A percentile compares a stretch with the other conserved stretches of the same genome.
Evolutionary conservation across 2,797 vertebrate genomes (phyloP).

Genomic region (Eurystomus glaucurus): DNA sequence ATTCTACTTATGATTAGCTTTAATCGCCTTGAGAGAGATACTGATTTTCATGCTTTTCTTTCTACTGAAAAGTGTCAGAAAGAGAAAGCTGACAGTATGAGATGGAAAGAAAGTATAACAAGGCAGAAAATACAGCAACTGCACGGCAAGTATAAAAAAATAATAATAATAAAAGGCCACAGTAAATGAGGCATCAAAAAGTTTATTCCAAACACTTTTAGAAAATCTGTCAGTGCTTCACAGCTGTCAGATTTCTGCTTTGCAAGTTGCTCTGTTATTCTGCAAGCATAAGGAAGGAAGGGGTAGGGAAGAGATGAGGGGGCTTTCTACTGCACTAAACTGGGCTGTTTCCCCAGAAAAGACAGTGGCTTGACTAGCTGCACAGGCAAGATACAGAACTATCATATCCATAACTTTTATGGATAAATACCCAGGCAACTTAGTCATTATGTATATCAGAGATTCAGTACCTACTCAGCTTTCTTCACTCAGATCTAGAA

Average conservation of each 20-base stretch:
- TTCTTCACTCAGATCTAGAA: not conserved
- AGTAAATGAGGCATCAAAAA: slow-evolving; percentile 57
- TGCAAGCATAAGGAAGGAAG: not conserved
- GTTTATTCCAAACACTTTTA: slow-evolving; percentile 8
- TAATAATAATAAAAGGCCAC: not conserved
- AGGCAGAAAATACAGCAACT: slow-evolving; percentile 46
- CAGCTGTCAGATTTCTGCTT: slow-evolving; percentile 43
- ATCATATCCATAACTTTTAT: not conserved
- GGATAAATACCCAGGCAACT: not conserved
- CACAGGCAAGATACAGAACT: not conserved
- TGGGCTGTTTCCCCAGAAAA: not conserved
- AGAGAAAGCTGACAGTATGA: slow-evolving; percentile 2
- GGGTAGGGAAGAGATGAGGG: not conserved
- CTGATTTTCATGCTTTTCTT: slow-evolving; percentile 10
- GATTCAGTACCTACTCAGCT: not conserved
- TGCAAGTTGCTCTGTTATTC: slow-evolving; percentile 43
- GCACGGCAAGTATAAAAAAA: not conserved
- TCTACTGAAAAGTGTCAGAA: slow-evolving; percentile 27
- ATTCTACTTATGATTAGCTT: not conserved
- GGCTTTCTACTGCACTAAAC: not conserved
- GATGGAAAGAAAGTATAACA: slow-evolving; percentile 40
- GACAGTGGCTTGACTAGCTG: not conserved
- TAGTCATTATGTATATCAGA: not conserved
- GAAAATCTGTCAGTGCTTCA: slow-evolving; percentile 45
- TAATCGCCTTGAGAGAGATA: not conserved